A percentile compares a stretch with the other conserved stretches of the same genome.
Evolutionary conservation across 2,113 vertebrate species (phyloP).

Genomic region (Muntiacus reevesi): DNA sequence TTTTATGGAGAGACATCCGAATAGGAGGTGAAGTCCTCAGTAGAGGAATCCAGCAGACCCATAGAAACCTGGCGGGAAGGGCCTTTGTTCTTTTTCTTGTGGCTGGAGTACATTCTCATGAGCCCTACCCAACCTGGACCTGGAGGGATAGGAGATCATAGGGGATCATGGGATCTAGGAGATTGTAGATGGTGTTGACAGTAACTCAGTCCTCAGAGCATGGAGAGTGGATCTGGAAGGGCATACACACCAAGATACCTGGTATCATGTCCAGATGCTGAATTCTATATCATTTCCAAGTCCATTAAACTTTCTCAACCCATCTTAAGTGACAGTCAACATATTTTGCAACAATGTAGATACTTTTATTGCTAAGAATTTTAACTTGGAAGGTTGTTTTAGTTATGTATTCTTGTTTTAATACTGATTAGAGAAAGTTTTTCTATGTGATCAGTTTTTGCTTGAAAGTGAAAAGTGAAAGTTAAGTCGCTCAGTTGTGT

Average conservation of each 20-base stretch:
- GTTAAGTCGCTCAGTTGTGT: too few species aligned
- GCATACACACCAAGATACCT: not conserved
- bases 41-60: not conserved
- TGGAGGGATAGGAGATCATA: not conserved
- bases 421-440: not conserved
- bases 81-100: not conserved
- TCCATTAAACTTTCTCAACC: not conserved
- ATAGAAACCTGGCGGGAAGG: not conserved
- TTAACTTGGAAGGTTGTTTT: not conserved
- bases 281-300: not conserved
- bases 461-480: not conserved
- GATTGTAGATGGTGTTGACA: accelerated
- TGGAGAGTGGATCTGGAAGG: not conserved
- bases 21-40: not conserved
- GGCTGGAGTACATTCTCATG: not conserved
- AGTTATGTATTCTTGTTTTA: not conserved
- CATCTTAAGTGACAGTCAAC: not conserved
- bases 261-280: not conserved
- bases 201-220: not conserved
- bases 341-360: not conserved
- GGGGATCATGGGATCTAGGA: not conserved
- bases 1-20: not conserved
- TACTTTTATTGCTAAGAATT: not conserved
- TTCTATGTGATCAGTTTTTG: not conserved
- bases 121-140: not conserved